A percentile compares a stretch with the other conserved stretches of the same genome.
These are phyloP conservation scores for Melanotaenia nigrans DNA, from an alignment of 2,797 vertebrate species.

Conservation along the genomic window DNA sequence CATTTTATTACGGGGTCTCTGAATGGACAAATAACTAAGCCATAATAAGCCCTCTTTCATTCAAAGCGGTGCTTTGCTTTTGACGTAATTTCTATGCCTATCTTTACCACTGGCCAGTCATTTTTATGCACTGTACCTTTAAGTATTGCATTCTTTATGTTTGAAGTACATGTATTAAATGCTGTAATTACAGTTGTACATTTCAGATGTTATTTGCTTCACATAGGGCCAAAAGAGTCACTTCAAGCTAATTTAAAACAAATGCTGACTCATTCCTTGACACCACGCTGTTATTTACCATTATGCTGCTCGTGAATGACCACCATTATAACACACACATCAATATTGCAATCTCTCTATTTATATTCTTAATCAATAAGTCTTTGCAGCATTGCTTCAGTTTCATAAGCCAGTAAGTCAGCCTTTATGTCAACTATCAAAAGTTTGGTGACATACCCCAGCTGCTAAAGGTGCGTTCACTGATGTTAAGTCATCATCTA, in stretches of 20 bases:
- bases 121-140: too few species aligned
- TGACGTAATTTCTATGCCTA: too few species aligned
- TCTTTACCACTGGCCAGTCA: too few species aligned
- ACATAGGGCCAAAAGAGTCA: constrained; percentile 57
- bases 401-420: constrained; percentile 25
- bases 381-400: constrained; percentile 27
- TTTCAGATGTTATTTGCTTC: constrained; percentile 44
- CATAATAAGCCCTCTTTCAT: too few species aligned
- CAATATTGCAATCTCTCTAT: neutral
- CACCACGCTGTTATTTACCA: constrained; percentile 30
- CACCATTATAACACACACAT: neutral
- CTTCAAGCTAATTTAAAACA: constrained; percentile 27
- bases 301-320: constrained; percentile 11
- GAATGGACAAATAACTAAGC: too few species aligned
- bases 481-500: constrained; percentile 22
- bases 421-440: constrained; percentile 25
- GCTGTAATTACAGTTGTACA: constrained; percentile 32
- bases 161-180: constrained; percentile 5
- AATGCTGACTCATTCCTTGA: constrained; percentile 13
- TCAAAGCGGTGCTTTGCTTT: too few species aligned
- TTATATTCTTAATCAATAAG: neutral
- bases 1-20: too few species aligned
- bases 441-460: constrained; percentile 26
- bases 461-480: constrained; percentile 47
- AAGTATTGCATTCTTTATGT: neutral